Base-by-base conservation (phyloP, 2,888 invertebrate species). In the Quadroppia sp. region DNA sequence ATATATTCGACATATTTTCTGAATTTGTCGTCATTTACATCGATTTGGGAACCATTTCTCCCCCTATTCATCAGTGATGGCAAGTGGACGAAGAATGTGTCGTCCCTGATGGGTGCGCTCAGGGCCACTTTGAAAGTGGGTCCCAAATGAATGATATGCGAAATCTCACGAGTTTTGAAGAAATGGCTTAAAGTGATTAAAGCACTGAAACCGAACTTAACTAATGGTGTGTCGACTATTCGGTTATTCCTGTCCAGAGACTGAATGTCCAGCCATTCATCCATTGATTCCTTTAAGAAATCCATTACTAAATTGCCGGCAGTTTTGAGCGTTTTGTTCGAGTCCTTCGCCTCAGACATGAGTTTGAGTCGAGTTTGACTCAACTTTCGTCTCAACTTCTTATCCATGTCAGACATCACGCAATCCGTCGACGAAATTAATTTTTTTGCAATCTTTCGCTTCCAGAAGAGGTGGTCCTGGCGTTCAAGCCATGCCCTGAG, bases 381-480 rank as follows among this genome's bases (percentile, higher is more conserved):
- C n/a, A n/a, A n/a, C n/a, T n/a, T n/a, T n/a, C 56, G 4, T 25
- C 56, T 59, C 13, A 59, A 25, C 25, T 59, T 59, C 2, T 28
- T 4, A 25, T 59, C 56, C 56, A 59, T 59, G 25, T 59, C 56
- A 9, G 56, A 59, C 20, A 59, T 59, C 7, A 59, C 25, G n/a
- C n/a, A 36, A 64, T 64, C 61, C n/a, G 28, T 64, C 7, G n/a
- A 17, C 28, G 36, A 64, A 17, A 64, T 36, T 9, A 6, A 53
- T 25, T 53, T 53, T 23, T 17, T 28, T 28, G 20, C 13, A 28
- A 28, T 36, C 2, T 6, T 32, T 64, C 61, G 3, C n/a, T n/a
- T 64, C 32, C 30, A 64, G 32, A 64, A 64, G n/a, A 64, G 15
- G 61, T 64, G n/a, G 2, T 64, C 61, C 61, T 64, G 61, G 17